Conservation (phyloP, 2,797 vertebrate species). For the Alauda arvensis region DNA sequence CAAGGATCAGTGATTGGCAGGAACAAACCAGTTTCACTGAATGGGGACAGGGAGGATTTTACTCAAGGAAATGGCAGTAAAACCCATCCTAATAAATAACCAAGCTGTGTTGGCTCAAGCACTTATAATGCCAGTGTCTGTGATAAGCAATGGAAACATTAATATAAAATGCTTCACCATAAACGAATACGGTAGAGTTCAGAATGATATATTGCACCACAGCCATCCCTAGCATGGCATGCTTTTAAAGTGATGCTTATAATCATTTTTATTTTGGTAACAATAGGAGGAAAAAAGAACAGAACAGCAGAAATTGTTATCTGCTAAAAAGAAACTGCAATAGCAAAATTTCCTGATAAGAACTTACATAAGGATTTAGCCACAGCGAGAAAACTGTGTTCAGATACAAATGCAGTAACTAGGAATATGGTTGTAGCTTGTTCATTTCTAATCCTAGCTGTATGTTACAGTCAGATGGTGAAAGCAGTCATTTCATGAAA, state of each 20-base stretch:
- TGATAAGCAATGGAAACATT: slow-evolving; percentile 76
- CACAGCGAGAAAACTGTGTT: background rate
- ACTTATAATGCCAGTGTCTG: slow-evolving; percentile 69
- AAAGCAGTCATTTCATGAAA: slow-evolving; percentile 58
- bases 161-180: slow-evolving; percentile 72
- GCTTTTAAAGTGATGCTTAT: slow-evolving; percentile 72
- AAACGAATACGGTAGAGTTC: slow-evolving; percentile 49
- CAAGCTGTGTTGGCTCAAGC: slow-evolving; percentile 67
- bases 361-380: background rate
- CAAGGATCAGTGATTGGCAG: slow-evolving; percentile 22
- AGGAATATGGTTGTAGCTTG: background rate
- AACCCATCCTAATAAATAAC: slow-evolving; percentile 71
- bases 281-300: background rate
- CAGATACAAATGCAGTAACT: slow-evolving; percentile 3
- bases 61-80: slow-evolving; percentile 61
- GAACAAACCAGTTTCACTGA: slow-evolving; percentile 14
- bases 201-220: slow-evolving; percentile 68
- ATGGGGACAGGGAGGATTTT: slow-evolving; percentile 53
- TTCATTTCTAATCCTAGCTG: slow-evolving; percentile 43
- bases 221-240: slow-evolving; percentile 27
- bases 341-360: slow-evolving; percentile 38
- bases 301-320: slow-evolving; percentile 37
- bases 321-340: slow-evolving; percentile 24
- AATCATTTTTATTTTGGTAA: slow-evolving; percentile 66
- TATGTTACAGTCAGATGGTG: slow-evolving; percentile 35